Percentiles rank a stretch among this genome's conserved stretches.
Evolutionary conservation across 2,888 invertebrate genomes (phyloP).

Genomic region (Drosophila parthenogenetica): DNA sequence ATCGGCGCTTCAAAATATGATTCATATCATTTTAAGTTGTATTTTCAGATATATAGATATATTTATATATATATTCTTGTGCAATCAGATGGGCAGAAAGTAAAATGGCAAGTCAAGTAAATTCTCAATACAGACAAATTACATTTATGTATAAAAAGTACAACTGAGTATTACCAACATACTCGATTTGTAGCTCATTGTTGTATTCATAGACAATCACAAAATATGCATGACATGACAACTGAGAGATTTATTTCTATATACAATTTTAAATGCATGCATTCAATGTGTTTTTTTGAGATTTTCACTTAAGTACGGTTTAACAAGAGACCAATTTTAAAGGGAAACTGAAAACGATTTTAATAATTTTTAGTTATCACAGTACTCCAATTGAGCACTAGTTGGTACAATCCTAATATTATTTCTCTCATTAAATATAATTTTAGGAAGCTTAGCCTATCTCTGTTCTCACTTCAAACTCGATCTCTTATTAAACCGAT

Average conservation of each 20-base stretch:
- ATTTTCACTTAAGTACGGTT: constrained; percentile 11
- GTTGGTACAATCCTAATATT: constrained; percentile 18
- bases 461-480: constrained; percentile 20
- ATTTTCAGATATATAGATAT: constrained; percentile 51
- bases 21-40: constrained; percentile 42
- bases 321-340: constrained; percentile 15
- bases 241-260: constrained; percentile 8
- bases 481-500: constrained; percentile 27
- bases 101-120: constrained; percentile 78
- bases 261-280: constrained; percentile 40
- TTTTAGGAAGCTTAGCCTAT: constrained; percentile 37
- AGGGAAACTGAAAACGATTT: constrained; percentile 14
- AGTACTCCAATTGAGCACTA: constrained; percentile 49
- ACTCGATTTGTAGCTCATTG: constrained; percentile 2
- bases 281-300: constrained; percentile 11
- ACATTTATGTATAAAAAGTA: constrained; percentile 39
- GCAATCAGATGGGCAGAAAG: constrained; percentile 84
- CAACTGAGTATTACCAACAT: constrained; percentile 9
- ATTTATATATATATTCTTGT: constrained; percentile 48
- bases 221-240: constrained; percentile 26
- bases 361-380: constrained; percentile 43
- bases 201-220: constrained; percentile 31
- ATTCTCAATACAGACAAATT: constrained; percentile 41
- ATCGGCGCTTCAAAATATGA: constrained; percentile 27
- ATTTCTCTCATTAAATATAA: constrained; percentile 5